Base-by-base conservation (phyloP, 2,113 vertebrate genomes). In the Heliornis fulica region DNA sequence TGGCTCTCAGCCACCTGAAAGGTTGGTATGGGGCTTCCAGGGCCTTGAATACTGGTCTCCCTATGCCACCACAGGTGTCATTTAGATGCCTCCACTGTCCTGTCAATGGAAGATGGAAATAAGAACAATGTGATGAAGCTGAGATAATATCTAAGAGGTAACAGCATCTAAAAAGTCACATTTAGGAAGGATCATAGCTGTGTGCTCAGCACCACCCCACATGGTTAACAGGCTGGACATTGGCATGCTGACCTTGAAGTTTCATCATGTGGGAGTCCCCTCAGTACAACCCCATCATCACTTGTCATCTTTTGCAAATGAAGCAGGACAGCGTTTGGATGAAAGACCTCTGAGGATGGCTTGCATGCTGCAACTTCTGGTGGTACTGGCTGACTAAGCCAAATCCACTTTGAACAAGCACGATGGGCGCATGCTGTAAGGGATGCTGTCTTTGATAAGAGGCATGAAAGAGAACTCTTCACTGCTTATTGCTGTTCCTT, bases 191-290 rank as follows among this genome's bases (percentile, higher is more conserved):
- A 65, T 56, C 40, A 70, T 25, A 34, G 2, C 18, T 51, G 1
- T 41, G 14, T 34, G 12, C 11, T 66, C 21, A 45, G 36, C 17
- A 28, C 10, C 0, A 1, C 12, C 26, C 21, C 15, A 31, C 12
- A 48, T 16, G 17, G 12, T 72, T 75, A 75, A 17, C 34, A 79
- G 50, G 6, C 15, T 68, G 36, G 57, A 40, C 34, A 40, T 5
- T 21, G 20, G 63, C 20, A 15, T 43, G 7, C 21, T 57, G 40
- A 38, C 13, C 28, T 32, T 57, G 36, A 69, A 57, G 25, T 54
- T 74, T 70, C 10, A 78, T 6, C 2, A 2, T 32, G 4, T 48
- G 34, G 11, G 7, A 54, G 15, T 38, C 18, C 13, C 1, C 0
- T 32, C 72, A 76, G 50, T 4, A 82, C 57, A 80, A n/a, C 18